phyloP scores from a whole-genome alignment of 2,797 vertebrate species.

The Semaprochilodus insignis region DNA sequence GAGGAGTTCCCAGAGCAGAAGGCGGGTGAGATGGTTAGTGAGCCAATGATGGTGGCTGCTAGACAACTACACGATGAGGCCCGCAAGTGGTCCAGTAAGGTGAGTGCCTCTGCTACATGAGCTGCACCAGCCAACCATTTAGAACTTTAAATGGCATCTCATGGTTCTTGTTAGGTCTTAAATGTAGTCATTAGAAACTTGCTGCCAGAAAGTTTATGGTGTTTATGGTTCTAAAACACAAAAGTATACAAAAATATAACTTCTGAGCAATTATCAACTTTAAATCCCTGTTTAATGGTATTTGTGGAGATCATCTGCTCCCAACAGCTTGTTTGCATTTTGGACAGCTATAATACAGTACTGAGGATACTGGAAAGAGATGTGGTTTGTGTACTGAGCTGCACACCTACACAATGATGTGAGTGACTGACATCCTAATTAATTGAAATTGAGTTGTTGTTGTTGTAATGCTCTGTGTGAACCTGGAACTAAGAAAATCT shows the following conservation, averaged over 20 bases:
- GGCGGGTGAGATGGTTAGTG: slow-evolving; percentile 93
- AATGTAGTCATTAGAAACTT: background rate
- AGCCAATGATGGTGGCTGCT: slow-evolving; percentile 99
- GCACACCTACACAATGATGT: slow-evolving; percentile 21
- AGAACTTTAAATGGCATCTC: background rate
- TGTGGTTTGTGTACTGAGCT: slow-evolving; percentile 35
- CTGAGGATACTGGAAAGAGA: slow-evolving; percentile 1
- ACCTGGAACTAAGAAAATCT: slow-evolving; percentile 71
- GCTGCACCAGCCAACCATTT: slow-evolving; percentile 4
- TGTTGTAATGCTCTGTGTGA: slow-evolving; percentile 36
- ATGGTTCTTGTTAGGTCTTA: slow-evolving; percentile 6
- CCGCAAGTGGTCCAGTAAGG: slow-evolving; percentile 96
- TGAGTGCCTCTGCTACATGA: slow-evolving; percentile 57
- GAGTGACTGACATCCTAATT: slow-evolving; percentile 33
- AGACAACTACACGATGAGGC: slow-evolving; percentile 96
- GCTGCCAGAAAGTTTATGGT: background rate
- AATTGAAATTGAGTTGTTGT: slow-evolving; percentile 7
- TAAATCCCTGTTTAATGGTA: background rate
- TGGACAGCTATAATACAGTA: background rate
- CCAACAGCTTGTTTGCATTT: slow-evolving; percentile 15
- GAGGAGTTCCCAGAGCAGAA: slow-evolving; percentile 98
- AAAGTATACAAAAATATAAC: background rate
- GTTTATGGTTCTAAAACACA: background rate
- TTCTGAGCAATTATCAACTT: background rate
- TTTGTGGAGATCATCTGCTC: background rate